Evolutionary conservation across 2,113 vertebrate genomes (phyloP), one percentile per base, ranked within the genome.

Genomic region (Rattus rattus): DNA sequence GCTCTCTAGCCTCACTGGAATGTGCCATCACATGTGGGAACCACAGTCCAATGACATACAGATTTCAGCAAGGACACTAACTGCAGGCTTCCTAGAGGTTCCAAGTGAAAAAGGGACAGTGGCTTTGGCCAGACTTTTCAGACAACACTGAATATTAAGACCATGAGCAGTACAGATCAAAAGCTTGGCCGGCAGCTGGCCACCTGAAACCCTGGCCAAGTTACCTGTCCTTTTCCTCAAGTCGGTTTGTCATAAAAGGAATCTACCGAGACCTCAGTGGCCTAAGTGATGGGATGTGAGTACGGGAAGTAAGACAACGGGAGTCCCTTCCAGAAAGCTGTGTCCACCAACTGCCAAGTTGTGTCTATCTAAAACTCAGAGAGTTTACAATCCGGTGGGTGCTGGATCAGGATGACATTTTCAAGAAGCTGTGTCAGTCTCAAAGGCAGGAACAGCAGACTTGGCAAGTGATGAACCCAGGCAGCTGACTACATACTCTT

Each of bases 351-450:
- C 33, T 59, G 39, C 33, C 49, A 72, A 81, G 16, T 56, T 2
- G 11, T 11, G 59, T 61, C 22, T 39, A 54, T 13, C 3, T 61
- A 75, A 87, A 43, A 63, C 36, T 56, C 59, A 4, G 70, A 49
- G 80, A 73, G 83, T 47, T 85, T n/a, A 96, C 3, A 94, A 36
- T 67, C 20, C 56, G 76, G 8, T 81, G 30, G 79, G 33, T 56
- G 79, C 36, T 91, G 49, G 86, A 86, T 76, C 43, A 63, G 61
- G 43, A 94, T n/a, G 90, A 43, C 90, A 72, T 90, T 80, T 92
- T 90, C 76, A 67, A 80, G 85, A 92, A 73, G 47, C 33, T 24
- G 1, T 84, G 36, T 75, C 54, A 83, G 19, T 79, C 63, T 49
- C 83, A 52, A 63, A 91, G 39, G 39, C 12, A 77, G 12, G 22